Base-by-base conservation (phyloP, 2,888 invertebrate species). In the Netelia inedita region DNA sequence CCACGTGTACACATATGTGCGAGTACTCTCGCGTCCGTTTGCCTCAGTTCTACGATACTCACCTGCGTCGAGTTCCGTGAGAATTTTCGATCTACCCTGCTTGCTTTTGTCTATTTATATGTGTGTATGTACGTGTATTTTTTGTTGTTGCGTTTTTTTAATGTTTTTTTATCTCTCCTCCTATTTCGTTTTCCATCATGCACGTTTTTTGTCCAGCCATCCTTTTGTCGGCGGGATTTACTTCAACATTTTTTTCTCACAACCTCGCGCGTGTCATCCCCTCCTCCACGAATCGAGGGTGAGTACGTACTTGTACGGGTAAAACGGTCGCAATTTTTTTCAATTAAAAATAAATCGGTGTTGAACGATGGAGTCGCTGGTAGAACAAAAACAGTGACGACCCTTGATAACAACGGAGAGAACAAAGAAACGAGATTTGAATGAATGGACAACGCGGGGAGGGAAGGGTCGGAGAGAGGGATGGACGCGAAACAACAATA, bases 381-480 rank as follows among this genome's bases (percentile, higher is more conserved):
- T 21, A 59, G 57, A 19, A 76, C 53, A 59, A 68, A 79, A 66
- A 69, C 65, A 11, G 63, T 66, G 28, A 16, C 57, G 57, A 57
- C 57, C 6, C 57, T 19, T 16, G 14, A 46, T 19, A 19, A n/a
- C n/a, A n/a, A 66, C 19, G 59, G 35, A 35, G 55, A 61, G 53
- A 53, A 80, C 83, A 80, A 72, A 78, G 68, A 55, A 35, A 61
- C 66, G 66, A 72, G 63, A 84, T 76, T 76, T 72, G 68, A 84
- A 81, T 63, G 66, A 71, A 63, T 28, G 46, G 46, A 46, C 41
- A 68, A 28, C 61, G 43, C 8, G 72, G 53, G 8, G 43, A 63
- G 19, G 19, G 16, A 63, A 53, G 8, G 19, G 59, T 43, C 50
- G 19, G 50, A 76, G 43, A 75, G 41, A 66, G 61, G 74, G 71